Percentiles rank a stretch among this genome's conserved stretches.
Conservation (phyloP, 1,140 invertebrate genomes). For the Lasaia peninsularis region DNA sequence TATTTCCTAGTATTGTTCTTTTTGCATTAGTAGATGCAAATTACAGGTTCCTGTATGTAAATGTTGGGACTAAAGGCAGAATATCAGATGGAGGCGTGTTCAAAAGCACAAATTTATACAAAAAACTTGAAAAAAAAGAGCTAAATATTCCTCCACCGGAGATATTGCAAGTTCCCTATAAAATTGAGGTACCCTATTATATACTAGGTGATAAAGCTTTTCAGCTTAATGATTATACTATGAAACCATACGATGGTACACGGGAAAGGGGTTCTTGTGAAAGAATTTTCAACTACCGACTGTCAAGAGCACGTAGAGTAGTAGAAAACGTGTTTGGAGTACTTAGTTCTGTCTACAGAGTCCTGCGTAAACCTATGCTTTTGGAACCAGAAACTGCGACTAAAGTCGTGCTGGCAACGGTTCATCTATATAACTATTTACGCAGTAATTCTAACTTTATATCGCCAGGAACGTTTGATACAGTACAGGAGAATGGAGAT, state of each 20-base stretch:
- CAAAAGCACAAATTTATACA: conserved; percentile 25
- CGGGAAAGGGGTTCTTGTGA: conserved; percentile 25
- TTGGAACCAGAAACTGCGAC: conserved; percentile 24
- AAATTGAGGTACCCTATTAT: conserved; percentile 28
- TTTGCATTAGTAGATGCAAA: conserved; percentile 9
- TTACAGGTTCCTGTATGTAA: neutral
- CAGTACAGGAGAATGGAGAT: conserved; percentile 22
- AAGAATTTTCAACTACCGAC: conserved; percentile 37
- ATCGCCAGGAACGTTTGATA: conserved; percentile 24
- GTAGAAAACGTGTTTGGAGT: conserved; percentile 68
- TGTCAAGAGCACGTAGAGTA: conserved; percentile 35
- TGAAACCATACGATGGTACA: conserved; percentile 37
- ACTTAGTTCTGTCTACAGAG: conserved; percentile 22
- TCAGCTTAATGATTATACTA: conserved; percentile 32
- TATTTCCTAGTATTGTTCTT: conserved; percentile 47
- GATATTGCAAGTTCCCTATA: conserved; percentile 27
- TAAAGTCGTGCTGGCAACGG: conserved; percentile 20
- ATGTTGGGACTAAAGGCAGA: conserved; percentile 31
- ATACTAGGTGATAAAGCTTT: conserved; percentile 39
- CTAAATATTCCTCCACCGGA: conserved; percentile 15
- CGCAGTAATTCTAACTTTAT: conserved; percentile 20
- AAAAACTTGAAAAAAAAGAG: conserved; percentile 31
- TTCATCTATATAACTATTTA: conserved; percentile 19
- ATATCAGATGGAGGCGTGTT: conserved; percentile 42
- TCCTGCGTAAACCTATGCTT: conserved; percentile 24